phyloP scores from a whole-genome alignment of 1,140 invertebrate genomes.

The Chionoecetes opilio region DNA sequence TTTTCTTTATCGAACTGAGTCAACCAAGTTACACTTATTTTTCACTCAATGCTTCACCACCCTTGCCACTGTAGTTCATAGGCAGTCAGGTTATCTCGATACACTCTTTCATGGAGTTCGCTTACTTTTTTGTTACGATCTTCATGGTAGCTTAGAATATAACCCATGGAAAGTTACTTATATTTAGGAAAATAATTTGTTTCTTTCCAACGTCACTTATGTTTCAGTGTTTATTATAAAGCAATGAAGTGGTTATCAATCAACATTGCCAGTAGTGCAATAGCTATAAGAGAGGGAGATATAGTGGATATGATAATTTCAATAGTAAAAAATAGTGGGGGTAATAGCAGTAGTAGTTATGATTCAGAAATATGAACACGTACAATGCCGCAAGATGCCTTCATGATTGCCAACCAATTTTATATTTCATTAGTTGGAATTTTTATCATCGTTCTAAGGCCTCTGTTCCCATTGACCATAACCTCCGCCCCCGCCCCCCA shows the following conservation, averaged over 20 bases:
- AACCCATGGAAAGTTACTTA: constrained; percentile 25
- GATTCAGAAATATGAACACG: too few relatives aligned
- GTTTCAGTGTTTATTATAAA: too few relatives aligned
- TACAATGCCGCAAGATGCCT: too few relatives aligned
- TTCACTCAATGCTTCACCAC: neutral
- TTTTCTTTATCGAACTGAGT: neutral
- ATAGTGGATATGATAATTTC: neutral
- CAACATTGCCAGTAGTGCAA: too few relatives aligned
- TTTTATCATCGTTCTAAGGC: neutral
- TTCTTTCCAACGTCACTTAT: neutral
- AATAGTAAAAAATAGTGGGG: neutral
- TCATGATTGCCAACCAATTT: neutral
- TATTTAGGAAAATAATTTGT: neutral
- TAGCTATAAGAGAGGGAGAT: neutral
- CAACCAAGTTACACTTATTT: neutral
- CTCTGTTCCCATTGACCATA: too few relatives aligned
- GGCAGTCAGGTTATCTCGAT: too few relatives aligned
- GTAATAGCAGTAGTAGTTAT: neutral
- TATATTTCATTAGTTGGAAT: too few relatives aligned
- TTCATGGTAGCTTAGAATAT: constrained; percentile 9
- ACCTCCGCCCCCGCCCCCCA: too few relatives aligned
- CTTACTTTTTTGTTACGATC: neutral
- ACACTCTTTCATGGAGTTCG: neutral
- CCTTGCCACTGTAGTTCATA: neutral
- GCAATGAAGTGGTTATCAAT: too few relatives aligned